phyloP scores from a whole-genome alignment of 2,888 invertebrate genomes.

The Alentia gelatinosa region DNA sequence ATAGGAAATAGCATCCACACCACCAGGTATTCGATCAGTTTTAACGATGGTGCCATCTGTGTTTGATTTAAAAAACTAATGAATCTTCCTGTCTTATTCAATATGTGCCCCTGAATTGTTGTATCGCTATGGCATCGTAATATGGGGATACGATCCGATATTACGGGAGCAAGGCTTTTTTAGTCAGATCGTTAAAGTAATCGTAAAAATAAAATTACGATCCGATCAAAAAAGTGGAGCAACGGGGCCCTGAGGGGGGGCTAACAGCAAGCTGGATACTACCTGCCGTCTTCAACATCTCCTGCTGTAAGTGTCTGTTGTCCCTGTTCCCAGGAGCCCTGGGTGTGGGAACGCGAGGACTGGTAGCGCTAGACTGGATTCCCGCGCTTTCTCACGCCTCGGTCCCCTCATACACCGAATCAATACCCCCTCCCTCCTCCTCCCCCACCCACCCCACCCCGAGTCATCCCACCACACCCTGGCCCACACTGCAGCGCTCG shows the following conservation, averaged over 20 bases:
- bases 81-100: too few relatives aligned
- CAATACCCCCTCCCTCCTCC: not conserved
- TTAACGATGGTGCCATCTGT: too few relatives aligned
- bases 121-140: too few relatives aligned
- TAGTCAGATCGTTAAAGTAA: too few relatives aligned
- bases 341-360: not conserved
- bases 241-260: not conserved
- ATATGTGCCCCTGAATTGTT: too few relatives aligned
- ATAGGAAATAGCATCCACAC: too few relatives aligned
- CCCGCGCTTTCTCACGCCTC: slow-evolving; percentile 36
- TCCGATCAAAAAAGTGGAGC: not conserved
- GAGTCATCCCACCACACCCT: not conserved
- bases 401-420: not conserved
- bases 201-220: too few relatives aligned
- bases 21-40: too few relatives aligned
- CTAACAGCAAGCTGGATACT: not conserved
- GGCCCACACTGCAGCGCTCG: too few relatives aligned
- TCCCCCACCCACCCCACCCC: not conserved
- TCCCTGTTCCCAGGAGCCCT: not conserved
- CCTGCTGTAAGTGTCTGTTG: not conserved
- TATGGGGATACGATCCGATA: too few relatives aligned
- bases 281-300: not conserved
- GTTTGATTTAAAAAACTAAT: too few relatives aligned
- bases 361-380: not conserved
- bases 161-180: too few relatives aligned